Conservation (phyloP, 2,113 vertebrate genomes). For the Oceanodroma tethys region DNA sequence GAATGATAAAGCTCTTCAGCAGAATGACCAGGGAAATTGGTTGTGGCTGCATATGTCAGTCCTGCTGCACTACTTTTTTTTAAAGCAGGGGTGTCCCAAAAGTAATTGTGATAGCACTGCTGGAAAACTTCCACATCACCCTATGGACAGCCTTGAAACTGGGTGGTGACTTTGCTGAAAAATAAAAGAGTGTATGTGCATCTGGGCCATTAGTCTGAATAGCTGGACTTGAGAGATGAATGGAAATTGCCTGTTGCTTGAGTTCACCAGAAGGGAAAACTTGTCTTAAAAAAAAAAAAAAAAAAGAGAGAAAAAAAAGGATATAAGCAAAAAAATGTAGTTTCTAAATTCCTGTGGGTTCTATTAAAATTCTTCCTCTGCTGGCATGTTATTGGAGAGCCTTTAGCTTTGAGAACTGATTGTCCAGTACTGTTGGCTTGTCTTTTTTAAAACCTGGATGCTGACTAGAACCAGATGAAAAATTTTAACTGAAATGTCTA, state of each 20-base stretch:
- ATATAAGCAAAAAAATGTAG: not conserved
- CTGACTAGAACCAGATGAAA: slow-evolving; percentile 51
- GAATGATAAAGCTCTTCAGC: not conserved
- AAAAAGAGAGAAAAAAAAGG: rapidly evolving
- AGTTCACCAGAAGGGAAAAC: slow-evolving; percentile 28
- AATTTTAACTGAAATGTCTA: not conserved
- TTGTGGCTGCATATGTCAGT: not conserved
- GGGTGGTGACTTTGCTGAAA: not conserved
- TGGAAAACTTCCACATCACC: not conserved
- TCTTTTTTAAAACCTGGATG: slow-evolving; percentile 1
- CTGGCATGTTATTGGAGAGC: slow-evolving; percentile 36
- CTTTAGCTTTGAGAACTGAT: slow-evolving; percentile 14
- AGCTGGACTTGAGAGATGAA: not conserved
- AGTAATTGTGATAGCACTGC: not conserved
- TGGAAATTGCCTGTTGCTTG: slow-evolving; percentile 25
- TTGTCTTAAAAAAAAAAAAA: not conserved
- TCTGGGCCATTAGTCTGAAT: not conserved
- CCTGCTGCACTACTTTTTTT: not conserved
- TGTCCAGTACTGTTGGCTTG: slow-evolving; percentile 14
- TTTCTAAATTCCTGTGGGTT: slow-evolving; percentile 50
- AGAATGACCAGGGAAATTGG: not conserved
- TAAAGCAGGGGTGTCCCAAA: not conserved
- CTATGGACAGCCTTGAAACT: not conserved
- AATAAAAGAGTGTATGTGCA: not conserved
- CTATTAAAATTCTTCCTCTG: slow-evolving; percentile 40